Conservation (phyloP, 2,797 vertebrate species). For the Melanogrammus aeglefinus region DNA sequence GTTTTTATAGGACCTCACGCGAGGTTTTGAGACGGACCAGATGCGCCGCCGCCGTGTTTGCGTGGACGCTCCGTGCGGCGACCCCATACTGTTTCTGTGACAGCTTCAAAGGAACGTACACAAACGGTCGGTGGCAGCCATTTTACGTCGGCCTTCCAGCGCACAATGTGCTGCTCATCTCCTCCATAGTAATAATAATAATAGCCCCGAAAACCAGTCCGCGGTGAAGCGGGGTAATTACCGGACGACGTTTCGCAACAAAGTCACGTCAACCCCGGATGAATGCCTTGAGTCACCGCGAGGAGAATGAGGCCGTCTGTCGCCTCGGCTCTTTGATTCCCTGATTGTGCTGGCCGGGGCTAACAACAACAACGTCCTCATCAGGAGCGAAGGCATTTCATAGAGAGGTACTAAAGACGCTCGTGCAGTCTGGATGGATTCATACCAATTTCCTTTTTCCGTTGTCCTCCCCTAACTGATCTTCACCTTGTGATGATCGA, state of each 20-base stretch:
- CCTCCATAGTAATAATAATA: no score
- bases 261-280: slow-evolving; percentile 6
- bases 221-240: slow-evolving; percentile 12
- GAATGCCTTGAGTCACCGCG: slow-evolving; percentile 33
- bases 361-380: slow-evolving; percentile 39
- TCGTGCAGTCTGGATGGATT: slow-evolving; percentile 57
- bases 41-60: slow-evolving; percentile 35
- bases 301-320: slow-evolving; percentile 33
- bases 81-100: slow-evolving; percentile 22
- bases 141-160: background rate
- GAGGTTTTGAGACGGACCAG: slow-evolving; percentile 4
- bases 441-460: slow-evolving; percentile 43
- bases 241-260: slow-evolving; percentile 9
- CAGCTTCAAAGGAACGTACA: slow-evolving; percentile 22
- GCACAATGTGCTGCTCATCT: no score
- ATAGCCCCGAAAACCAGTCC: slow-evolving; percentile 4
- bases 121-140: background rate
- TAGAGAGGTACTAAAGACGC: slow-evolving; percentile 39
- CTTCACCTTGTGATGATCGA: slow-evolving; percentile 65
- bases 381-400: slow-evolving; percentile 49
- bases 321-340: slow-evolving; percentile 34
- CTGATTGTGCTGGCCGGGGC: slow-evolving; percentile 48
- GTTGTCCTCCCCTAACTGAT: slow-evolving; percentile 70
- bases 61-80: slow-evolving; percentile 10
- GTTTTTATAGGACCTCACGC: no score